Evolutionary conservation across 2,888 invertebrate genomes (phyloP), one percentile per base, ranked within the genome.

Genomic region (Cremastinae sp.): DNA sequence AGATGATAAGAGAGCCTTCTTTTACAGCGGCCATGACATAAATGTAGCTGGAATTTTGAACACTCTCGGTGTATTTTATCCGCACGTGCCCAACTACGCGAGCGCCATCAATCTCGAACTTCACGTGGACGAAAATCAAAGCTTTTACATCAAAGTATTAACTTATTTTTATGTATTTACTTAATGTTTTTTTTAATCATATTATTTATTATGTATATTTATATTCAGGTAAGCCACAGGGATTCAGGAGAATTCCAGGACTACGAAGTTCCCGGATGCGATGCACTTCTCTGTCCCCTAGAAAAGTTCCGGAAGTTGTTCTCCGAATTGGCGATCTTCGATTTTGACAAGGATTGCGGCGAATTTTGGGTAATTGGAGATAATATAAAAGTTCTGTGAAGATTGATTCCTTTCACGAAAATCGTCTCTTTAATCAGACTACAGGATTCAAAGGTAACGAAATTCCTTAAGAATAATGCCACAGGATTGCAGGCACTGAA

Each of bases 1-100:
- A 56, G 18, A 62, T 80, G n/a, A 45, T 8, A 86, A 84, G 66
- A n/a, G n/a, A n/a, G 75, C 86, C 0, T 80, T 81, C 49, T 75
- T 88, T 10, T 88, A 85, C 62, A 86, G 88, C 22, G 87, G 86
- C 0, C 84, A 86, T 36, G 86, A 84, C n/a, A 82, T 81, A 10
- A 87, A 85, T 18, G 68, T 88, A 34, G 84, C 80, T 18, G 86
- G 73, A 54, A 49, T 76, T 36, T 54, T 80, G 75, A 71, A 41
- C 8, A 71, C 75, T 41, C 72, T 80, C 2, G 68, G 70, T 1
- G 72, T 78, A 51, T 79, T 72, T 51, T 36, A 70, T 36, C 79
- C 47, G 7, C 79, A 79, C 16, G 28, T 74, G n/a, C 80, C 80
- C 16, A 47, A 59, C 47, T 80, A 74, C 53, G 41, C 59, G 9